Percentiles rank a stretch among this genome's conserved stretches.
phyloP scores from a whole-genome alignment of 2,113 vertebrate species.

The Spea bombifrons region DNA sequence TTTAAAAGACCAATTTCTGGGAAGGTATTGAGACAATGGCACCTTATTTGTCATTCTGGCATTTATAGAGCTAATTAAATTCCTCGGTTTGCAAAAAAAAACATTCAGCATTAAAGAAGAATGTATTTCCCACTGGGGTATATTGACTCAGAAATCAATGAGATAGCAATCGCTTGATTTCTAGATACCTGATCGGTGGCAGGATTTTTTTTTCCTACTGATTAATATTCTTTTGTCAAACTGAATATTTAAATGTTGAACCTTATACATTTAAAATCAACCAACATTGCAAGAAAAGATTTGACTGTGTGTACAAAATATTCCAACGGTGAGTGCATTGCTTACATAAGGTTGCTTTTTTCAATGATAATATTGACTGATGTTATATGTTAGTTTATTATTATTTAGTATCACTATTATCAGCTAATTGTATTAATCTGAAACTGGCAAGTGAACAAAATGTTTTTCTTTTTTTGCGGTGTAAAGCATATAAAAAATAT shows the following conservation, averaged over 20 bases:
- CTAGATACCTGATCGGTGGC: slow-evolving; percentile 10
- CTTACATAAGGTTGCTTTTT: too few species aligned
- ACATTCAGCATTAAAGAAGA: slow-evolving; percentile 75
- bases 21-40: slow-evolving; percentile 98
- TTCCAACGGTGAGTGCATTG: too few species aligned
- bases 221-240: too few species aligned
- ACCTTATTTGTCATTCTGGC: slow-evolving; percentile 89
- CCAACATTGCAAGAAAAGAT: too few species aligned
- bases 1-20: slow-evolving; percentile 99
- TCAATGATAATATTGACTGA: too few species aligned
- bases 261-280: too few species aligned
- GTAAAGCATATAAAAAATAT: too few species aligned
- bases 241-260: too few species aligned
- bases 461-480: background rate
- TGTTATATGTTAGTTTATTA: too few species aligned
- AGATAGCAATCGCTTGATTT: slow-evolving; percentile 61
- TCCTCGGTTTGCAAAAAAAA: slow-evolving; percentile 83
- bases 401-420: too few species aligned
- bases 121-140: slow-evolving; percentile 60
- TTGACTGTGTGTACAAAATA: too few species aligned
- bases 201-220: background rate
- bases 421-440: too few species aligned
- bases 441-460: background rate
- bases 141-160: slow-evolving; percentile 63
- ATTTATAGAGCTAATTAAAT: slow-evolving; percentile 99